Conservation (phyloP, 2,113 vertebrate species). For the Pomatorhinus ruficollis region DNA sequence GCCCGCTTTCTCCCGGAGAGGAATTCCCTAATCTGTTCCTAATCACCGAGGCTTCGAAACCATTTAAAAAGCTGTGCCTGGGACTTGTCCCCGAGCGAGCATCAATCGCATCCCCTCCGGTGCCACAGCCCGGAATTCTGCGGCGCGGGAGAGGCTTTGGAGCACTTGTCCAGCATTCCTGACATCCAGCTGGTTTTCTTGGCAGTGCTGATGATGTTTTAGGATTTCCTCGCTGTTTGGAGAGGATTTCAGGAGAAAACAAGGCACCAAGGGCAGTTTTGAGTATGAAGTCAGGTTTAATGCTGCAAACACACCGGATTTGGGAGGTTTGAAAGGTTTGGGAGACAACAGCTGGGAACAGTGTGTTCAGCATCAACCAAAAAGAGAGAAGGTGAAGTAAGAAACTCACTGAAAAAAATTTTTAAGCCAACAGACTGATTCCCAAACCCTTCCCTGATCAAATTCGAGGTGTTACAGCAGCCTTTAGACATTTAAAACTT, state of each 20-base stretch:
- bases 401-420: background rate
- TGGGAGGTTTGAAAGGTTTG: background rate
- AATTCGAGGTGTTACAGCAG: background rate
- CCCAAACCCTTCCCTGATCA: background rate
- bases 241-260: background rate
- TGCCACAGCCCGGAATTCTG: background rate
- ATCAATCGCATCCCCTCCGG: background rate
- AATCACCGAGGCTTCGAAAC: background rate
- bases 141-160: background rate
- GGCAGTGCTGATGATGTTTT: background rate
- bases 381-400: background rate
- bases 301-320: background rate
- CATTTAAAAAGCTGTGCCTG: background rate
- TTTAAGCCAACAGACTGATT: background rate
- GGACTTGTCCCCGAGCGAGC: background rate
- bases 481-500: background rate
- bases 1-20: background rate
- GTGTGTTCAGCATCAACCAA: background rate
- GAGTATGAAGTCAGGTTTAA: background rate
- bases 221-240: background rate
- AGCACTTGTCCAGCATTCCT: background rate
- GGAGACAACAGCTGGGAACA: background rate
- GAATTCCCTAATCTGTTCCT: background rate
- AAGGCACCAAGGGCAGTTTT: background rate
- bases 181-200: background rate